Percentiles rank a stretch among this genome's conserved stretches.
Conservation (phyloP, 2,888 invertebrate species). For the Phymatocera aterrima region DNA sequence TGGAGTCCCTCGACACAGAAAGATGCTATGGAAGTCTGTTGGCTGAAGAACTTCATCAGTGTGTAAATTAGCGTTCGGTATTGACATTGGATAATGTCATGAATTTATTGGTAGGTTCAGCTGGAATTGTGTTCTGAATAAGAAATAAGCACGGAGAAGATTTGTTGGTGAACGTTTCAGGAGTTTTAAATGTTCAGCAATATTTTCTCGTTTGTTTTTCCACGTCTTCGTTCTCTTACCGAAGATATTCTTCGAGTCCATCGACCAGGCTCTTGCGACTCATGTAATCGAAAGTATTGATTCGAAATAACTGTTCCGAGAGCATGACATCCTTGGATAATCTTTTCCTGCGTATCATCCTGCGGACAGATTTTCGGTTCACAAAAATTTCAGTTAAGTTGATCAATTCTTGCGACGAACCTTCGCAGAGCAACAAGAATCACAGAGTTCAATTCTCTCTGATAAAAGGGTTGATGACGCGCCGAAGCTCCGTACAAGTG, state of each 20-base stretch:
- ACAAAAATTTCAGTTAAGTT: conserved; percentile 41
- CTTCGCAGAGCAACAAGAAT: conserved; percentile 54
- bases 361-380: background rate
- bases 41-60: conserved; percentile 48
- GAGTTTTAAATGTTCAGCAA: background rate
- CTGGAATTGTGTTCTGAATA: background rate
- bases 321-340: conserved; percentile 47
- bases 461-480: conserved; percentile 55
- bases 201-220: background rate
- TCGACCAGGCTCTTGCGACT: conserved; percentile 46
- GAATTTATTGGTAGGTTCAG: too few species aligned
- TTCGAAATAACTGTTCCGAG: conserved; percentile 48
- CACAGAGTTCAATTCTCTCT: conserved; percentile 55
- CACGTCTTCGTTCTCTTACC: conserved; percentile 11
- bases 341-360: conserved; percentile 36
- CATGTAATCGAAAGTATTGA: conserved; percentile 47
- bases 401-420: conserved; percentile 49
- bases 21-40: conserved; percentile 53
- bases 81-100: background rate
- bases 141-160: background rate
- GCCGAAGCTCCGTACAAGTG: conserved; percentile 57
- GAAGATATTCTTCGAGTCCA: conserved; percentile 48
- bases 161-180: background rate
- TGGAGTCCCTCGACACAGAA: conserved; percentile 59
- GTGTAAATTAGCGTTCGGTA: background rate